Evolutionary conservation across 2,113 vertebrate species (phyloP).

Genomic region (Mus musculus): GRCm39 chr9:101601001-101601500

Average conservation of each 20-base stretch:
- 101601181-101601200: background rate
- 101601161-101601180: background rate
- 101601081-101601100: background rate
- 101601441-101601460: background rate
- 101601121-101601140: slow-evolving; percentile 6
- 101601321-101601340: background rate
- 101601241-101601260: background rate
- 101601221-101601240: background rate
- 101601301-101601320: background rate
- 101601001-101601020: background rate
- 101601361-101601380: background rate
- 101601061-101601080: background rate
- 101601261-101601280: background rate
- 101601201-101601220: background rate
- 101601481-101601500: background rate
- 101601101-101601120: background rate
- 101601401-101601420: background rate
- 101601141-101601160: background rate
- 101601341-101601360: background rate
- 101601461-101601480: background rate
- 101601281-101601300: background rate
- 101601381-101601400: too few species aligned
- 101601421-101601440: background rate
- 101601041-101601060: slow-evolving; percentile 2
- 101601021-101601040: background rate